Conservation (phyloP, 2,113 vertebrate species). For the Festucalex cinctus region DNA sequence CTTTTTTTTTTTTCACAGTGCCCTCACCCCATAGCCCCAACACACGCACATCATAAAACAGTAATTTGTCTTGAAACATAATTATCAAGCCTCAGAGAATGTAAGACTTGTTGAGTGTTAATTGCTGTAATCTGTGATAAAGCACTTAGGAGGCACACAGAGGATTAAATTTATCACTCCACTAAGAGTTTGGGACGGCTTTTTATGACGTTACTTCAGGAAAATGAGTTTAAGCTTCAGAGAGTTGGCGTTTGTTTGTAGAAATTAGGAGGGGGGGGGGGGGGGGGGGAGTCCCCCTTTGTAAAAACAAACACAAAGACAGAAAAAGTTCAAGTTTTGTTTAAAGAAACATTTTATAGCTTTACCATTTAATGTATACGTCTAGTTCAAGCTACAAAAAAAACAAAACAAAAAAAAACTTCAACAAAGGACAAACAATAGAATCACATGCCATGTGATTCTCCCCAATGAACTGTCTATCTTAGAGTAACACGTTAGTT, state of each 20-base stretch:
- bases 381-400: neutral
- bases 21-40: neutral
- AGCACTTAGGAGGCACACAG: slow-evolving; percentile 3
- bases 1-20: too few species aligned
- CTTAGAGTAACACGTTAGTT: too few species aligned
- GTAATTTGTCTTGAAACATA: neutral
- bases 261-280: neutral
- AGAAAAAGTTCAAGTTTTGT: neutral
- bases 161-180: neutral
- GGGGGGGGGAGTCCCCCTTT: too few species aligned
- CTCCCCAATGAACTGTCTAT: too few species aligned
- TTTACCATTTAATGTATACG: neutral
- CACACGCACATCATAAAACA: neutral
- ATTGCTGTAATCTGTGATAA: slow-evolving; percentile 5
- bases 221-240: neutral
- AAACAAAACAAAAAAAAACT: too few species aligned
- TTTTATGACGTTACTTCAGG: neutral
- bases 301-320: neutral
- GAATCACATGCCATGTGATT: neutral
- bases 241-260: neutral
- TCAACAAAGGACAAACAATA: neutral
- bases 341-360: neutral
- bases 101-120: slow-evolving; percentile 4
- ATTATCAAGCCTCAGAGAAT: slow-evolving; percentile 1
- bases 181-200: neutral